Conservation (phyloP, 2,888 invertebrate species). For the Leptarthrus brevirostris region DNA sequence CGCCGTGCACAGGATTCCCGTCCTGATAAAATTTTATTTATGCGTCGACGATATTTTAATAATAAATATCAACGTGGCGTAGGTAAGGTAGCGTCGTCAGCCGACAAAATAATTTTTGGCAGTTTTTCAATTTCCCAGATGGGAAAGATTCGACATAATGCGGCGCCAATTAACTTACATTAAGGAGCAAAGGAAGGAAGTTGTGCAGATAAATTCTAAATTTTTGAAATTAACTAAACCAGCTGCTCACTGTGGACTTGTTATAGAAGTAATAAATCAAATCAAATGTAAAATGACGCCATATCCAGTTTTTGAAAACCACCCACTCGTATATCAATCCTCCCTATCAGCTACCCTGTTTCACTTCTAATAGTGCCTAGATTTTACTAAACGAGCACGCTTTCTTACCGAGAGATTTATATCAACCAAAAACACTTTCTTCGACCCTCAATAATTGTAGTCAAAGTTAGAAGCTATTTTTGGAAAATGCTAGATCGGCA, state of each 20-base stretch:
- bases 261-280: constrained; percentile 18
- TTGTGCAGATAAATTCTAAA: not conserved
- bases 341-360: not conserved
- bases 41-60: constrained; percentile 44
- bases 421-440: constrained; percentile 36
- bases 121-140: constrained; percentile 4
- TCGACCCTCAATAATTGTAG: constrained; percentile 22
- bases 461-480: constrained; percentile 37
- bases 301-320: constrained; percentile 40
- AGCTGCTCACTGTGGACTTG: constrained; percentile 13
- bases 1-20: constrained; percentile 48
- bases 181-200: constrained; percentile 23
- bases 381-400: constrained; percentile 39
- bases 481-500: constrained; percentile 22
- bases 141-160: not conserved
- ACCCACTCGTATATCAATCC: constrained; percentile 4
- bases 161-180: constrained; percentile 20
- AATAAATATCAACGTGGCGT: constrained; percentile 31
- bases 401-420: constrained; percentile 43
- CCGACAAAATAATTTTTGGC: constrained; percentile 13
- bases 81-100: not conserved
- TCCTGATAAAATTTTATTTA: constrained; percentile 51
- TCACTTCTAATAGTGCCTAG: constrained; percentile 6
- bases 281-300: constrained; percentile 6
- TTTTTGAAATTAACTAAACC: not conserved